A percentile compares a stretch with the other conserved stretches of the same genome.
Conservation (phyloP, 2,113 vertebrate genomes). For the Rissa tridactyla region DNA sequence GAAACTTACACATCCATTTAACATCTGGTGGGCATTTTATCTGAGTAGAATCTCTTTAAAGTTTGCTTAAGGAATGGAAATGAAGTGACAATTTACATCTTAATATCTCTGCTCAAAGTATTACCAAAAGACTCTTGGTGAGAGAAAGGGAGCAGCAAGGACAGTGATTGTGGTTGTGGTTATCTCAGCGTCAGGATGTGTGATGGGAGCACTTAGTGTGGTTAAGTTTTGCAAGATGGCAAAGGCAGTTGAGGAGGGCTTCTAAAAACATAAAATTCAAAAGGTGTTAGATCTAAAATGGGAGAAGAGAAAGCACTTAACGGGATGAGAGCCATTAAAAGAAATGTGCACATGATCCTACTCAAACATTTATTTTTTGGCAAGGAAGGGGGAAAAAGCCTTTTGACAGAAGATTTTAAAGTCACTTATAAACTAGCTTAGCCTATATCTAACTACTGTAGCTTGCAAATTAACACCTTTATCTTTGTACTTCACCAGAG, state of each 20-base stretch:
- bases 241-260: background rate
- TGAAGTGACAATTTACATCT: background rate
- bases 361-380: background rate
- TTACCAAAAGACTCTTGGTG: background rate
- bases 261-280: background rate
- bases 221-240: background rate
- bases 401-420: background rate
- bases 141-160: background rate
- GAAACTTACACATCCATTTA: background rate
- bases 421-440: background rate
- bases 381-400: background rate
- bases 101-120: background rate
- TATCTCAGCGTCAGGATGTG: background rate
- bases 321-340: background rate
- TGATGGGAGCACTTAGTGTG: background rate
- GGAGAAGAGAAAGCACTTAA: background rate
- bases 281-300: background rate
- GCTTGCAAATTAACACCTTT: background rate
- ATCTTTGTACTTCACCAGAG: background rate
- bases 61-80: background rate
- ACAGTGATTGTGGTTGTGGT: background rate
- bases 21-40: background rate
- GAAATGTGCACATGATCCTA: background rate
- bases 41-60: background rate
- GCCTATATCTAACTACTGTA: background rate